Evolutionary conservation across 2,797 vertebrate genomes (phyloP).

Genomic region (Chanos chanos): DNA sequence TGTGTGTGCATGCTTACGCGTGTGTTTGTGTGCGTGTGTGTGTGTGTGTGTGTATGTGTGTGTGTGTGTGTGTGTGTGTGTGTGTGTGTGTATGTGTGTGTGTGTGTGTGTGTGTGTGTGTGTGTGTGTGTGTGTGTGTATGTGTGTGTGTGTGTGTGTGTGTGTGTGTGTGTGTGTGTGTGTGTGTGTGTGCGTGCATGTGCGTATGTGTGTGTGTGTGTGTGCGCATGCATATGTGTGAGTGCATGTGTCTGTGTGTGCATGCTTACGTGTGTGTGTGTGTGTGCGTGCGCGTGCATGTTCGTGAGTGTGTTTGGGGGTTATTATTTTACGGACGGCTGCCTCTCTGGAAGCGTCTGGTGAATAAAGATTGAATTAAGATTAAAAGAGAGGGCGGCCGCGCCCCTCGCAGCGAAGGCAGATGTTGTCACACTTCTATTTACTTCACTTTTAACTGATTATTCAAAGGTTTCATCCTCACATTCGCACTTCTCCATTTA

Average conservation of each 20-base stretch:
- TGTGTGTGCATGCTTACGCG: not conserved
- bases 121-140: not conserved
- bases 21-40: not conserved
- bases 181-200: conserved; percentile 12
- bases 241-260: conserved; percentile 14
- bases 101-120: not conserved
- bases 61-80: not conserved
- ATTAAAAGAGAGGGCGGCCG: conserved; percentile 66
- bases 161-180: not conserved
- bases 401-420: conserved; percentile 57
- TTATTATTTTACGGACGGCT: conserved; percentile 76
- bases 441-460: conserved; percentile 64
- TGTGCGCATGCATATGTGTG: too few relatives aligned
- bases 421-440: conserved; percentile 67
- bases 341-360: conserved; percentile 65
- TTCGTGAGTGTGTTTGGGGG: conserved; percentile 37
- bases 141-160: not conserved
- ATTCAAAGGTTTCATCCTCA: conserved; percentile 46
- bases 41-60: not conserved
- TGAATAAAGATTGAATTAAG: conserved; percentile 78
- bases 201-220: conserved; percentile 27
- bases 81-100: not conserved
- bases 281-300: conserved; percentile 1
- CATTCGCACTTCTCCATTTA: conserved; percentile 55
- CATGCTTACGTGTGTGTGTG: conserved; percentile 5